Conservation (phyloP, 64 coral and sea anemone genomes). For the Montipora sp. region DNA sequence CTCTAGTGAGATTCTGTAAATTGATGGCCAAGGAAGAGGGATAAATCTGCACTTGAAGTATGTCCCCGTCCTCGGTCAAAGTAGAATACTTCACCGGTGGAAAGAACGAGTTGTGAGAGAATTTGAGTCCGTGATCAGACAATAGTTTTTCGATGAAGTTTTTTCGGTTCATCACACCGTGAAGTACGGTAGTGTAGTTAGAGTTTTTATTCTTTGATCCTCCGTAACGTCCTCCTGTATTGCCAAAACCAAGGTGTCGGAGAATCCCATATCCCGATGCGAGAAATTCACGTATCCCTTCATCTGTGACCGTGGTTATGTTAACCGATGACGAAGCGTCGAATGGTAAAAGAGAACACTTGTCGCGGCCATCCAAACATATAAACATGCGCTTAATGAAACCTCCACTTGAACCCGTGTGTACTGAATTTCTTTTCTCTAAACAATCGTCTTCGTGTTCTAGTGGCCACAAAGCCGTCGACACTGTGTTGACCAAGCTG, state of each 20-base stretch:
- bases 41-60: not conserved
- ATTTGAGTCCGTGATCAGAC: not conserved
- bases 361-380: not conserved
- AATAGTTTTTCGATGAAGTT: not conserved
- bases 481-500: not conserved
- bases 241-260: not conserved
- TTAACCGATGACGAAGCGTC: not conserved
- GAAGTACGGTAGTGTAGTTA: not conserved
- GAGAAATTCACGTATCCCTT: not conserved
- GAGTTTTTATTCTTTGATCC: not conserved
- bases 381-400: slow-evolving; percentile 4
- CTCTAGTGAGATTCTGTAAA: slow-evolving; percentile 1
- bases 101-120: not conserved
- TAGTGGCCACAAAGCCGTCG: not conserved
- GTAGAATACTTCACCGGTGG: not conserved
- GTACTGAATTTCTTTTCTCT: not conserved
- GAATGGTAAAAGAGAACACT: not conserved
- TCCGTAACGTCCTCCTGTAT: not conserved
- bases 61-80: not conserved
- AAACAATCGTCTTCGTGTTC: not conserved
- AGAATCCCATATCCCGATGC: not conserved
- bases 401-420: not conserved
- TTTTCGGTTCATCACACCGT: not conserved
- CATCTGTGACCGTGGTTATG: not conserved
- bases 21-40: not conserved